Base-by-base conservation (phyloP, 2,888 invertebrate genomes). In the Synergus itoensis region DNA sequence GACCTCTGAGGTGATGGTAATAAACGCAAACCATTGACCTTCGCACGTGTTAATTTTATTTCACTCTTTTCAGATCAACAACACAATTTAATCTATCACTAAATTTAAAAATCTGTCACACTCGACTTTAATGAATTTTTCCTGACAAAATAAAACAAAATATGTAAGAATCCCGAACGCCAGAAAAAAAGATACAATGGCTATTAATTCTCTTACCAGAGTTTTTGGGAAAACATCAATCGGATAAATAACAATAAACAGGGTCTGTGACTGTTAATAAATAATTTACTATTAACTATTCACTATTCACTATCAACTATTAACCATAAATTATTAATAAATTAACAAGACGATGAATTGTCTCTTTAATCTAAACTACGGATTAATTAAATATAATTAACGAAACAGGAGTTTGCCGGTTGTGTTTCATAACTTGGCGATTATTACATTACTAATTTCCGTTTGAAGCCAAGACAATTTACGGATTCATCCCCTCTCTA, bases 361-460 rank as follows among this genome's bases (percentile, higher is more conserved):
- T 73, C 28, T 48, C 28, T 36, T 73, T 36, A 53, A 73, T 73
- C 69, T 73, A 14, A 53, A 73, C 36, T 53, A 73, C n/a, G 28
- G 69, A 73, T 73, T 73, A 73, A 73, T 73, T 73, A 73, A 48
- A 73, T 73, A 48, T 36, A 73, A 73, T 48, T 73, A 48, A 73
- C 16, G 69, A 53, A 73, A 73, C 69, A 73, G 48, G 16, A 73
- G n/a, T 73, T 48, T n/a, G 69, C 36, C 69, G 69, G 69, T 4
- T 48, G 69, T 73, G 69, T n/a, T 73, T 36, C 69, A 73, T 48
- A 36, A 73, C 28, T 60, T 73, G 67, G 69, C 69, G 28, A 80
- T 80, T 86, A 86, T 87, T 88, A 89, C 86, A 88, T 87, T 88
- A 83, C 86, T 84, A 79, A 62, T 80, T 73, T 36, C 77, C 60